A percentile compares a stretch with the other conserved stretches of the same genome.
Evolutionary conservation across 2,113 vertebrate species (phyloP).

Genomic region (Ailuropoda melanoleuca): DNA sequence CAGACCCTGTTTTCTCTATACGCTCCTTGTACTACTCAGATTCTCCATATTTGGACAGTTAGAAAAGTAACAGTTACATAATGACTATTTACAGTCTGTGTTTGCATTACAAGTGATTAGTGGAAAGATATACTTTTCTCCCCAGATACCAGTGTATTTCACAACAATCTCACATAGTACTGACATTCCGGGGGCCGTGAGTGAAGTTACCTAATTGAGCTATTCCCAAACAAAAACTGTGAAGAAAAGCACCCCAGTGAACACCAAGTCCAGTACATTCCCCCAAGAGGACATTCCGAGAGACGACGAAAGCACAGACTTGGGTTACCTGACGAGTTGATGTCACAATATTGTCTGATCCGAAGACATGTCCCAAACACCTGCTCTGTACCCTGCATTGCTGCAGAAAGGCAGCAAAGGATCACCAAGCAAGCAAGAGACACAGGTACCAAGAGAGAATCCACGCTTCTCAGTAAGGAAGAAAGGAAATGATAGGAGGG

Average conservation of each 20-base stretch:
- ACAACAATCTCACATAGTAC: not conserved
- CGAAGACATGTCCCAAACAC: not conserved
- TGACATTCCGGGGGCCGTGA: not conserved
- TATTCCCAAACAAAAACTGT: not conserved
- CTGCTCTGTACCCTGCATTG: not conserved
- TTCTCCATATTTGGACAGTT: not conserved
- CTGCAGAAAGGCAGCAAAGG: not conserved
- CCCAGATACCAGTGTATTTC: not conserved
- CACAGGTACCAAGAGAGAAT: not conserved
- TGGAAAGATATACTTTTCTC: slow-evolving; percentile 4
- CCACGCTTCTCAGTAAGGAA: not conserved
- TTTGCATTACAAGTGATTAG: slow-evolving; percentile 38
- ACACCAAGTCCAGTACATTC: not conserved
- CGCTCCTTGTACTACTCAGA: not conserved
- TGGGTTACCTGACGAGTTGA: not conserved
- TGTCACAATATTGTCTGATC: not conserved
- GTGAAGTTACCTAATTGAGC: not conserved
- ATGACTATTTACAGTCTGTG: not conserved
- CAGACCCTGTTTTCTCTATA: not conserved
- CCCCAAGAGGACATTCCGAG: not conserved
- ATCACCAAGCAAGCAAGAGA: not conserved
- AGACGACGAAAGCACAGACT: not conserved
- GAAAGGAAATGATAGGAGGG: not conserved
- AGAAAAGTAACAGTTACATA: slow-evolving; percentile 1
- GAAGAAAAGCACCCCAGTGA: not conserved